Conservation (phyloP, 2,888 invertebrate species). For the Oxystoma pomonae region DNA sequence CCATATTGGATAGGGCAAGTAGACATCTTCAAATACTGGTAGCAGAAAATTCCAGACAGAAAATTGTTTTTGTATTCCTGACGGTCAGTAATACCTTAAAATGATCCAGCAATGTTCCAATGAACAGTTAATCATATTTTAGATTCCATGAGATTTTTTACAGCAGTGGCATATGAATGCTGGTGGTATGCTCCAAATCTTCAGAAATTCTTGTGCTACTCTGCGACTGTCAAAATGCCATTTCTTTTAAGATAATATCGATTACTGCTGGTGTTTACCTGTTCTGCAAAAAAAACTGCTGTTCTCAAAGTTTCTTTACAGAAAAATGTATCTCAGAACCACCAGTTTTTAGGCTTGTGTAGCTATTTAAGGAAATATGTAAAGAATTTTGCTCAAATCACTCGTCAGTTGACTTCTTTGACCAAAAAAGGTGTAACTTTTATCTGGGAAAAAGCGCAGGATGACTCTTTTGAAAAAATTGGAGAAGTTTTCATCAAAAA, state of each 20-base stretch:
- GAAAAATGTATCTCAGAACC: conserved; percentile 1
- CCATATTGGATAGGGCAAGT: too few species aligned
- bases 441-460: conserved; percentile 14
- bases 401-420: conserved; percentile 28
- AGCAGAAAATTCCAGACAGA: too few species aligned
- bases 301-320: conserved; percentile 4
- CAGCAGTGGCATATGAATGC: conserved; percentile 8
- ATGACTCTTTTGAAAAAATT: too few species aligned
- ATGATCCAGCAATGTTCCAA: conserved; percentile 7
- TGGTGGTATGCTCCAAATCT: conserved; percentile 9
- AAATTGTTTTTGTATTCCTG: conserved; percentile 30
- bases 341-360: conserved; percentile 11
- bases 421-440: conserved; percentile 24
- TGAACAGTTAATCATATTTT: conserved; percentile 5
- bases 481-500: too few species aligned
- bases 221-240: conserved; percentile 17
- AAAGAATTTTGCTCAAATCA: conserved; percentile 26
- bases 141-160: not conserved
- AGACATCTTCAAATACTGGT: too few species aligned
- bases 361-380: conserved; percentile 32
- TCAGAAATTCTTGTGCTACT: conserved; percentile 12
- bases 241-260: conserved; percentile 16
- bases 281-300: conserved; percentile 4
- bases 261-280: conserved; percentile 15
- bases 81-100: conserved; percentile 6